Evolutionary conservation across 2,888 invertebrate genomes (phyloP), one percentile per base, ranked within the genome.

Genomic region (Heteropelma amictum): DNA sequence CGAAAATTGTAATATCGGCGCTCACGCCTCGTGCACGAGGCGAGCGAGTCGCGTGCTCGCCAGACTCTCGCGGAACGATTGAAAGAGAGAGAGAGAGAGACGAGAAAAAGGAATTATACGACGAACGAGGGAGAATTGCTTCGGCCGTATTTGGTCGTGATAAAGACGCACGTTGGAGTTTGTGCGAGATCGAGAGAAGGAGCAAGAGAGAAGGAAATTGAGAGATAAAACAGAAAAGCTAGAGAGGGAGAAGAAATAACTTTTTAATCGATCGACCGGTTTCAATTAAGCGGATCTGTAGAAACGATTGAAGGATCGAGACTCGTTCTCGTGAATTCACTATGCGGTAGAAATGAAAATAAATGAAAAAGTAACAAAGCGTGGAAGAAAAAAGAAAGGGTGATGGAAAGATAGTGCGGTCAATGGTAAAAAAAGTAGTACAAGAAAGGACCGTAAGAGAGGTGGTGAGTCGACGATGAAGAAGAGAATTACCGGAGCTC

Each of bases 191-290:
- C 12, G 35, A 45, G 8, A 35, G 33, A n/a, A 56, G 17, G 19
- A 35, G 21, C 8, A 28, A 30, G 42, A 8, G 35, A 45, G 12
- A 17, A 1, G 38, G 10, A 72, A 8, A 1, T 23, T 1, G 23
- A 58, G 26, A 38, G 21, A 38, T 2, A 56, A n/a, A 28, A 58
- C 49, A 53, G 40, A 42, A 19, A 45, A 45, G 35, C 23, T 28
- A 7, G 12, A 17, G n/a, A 61, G 61, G 33, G 54, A 45, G 65
- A 53, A 42, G 42, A 61, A 77, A 73, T 75, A 74, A 78, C 77
- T 77, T 79, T 81, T 79, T 78, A 82, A 82, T 82, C 77, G 75
- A 82, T 78, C 76, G 51, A 69, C 65, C 71, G 68, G 73, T 70
- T 70, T 64, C 61, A 77, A 79, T 72, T 63, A 72, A 80, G 76